Conservation (phyloP, 2,888 invertebrate species). For the Oligia latruncula region DNA sequence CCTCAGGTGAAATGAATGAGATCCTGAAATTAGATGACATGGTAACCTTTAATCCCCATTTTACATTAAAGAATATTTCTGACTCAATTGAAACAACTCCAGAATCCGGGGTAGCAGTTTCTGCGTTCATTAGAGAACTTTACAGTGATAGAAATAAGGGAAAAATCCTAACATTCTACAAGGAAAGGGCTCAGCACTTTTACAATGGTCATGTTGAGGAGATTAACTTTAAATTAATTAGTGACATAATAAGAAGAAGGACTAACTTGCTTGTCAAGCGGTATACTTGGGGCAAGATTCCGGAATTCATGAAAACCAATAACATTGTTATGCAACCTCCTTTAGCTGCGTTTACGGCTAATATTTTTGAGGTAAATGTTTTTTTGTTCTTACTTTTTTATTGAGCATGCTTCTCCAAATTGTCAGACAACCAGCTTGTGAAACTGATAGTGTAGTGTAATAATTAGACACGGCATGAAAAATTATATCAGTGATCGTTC, state of each 20-base stretch:
- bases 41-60: constrained; percentile 97
- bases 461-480: neutral
- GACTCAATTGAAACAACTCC: constrained; percentile 93
- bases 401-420: neutral
- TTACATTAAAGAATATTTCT: constrained; percentile 95
- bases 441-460: neutral
- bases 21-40: constrained; percentile 95
- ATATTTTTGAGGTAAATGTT: constrained; percentile 92
- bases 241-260: constrained; percentile 94
- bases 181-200: constrained; percentile 96
- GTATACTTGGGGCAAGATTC: constrained; percentile 93
- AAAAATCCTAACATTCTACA: constrained; percentile 95
- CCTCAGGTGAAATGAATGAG: constrained; percentile 97
- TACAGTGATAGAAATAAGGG: constrained; percentile 95
- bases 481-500: neutral
- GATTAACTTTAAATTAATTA: constrained; percentile 94
- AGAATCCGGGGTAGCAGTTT: constrained; percentile 93
- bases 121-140: constrained; percentile 95
- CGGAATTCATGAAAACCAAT: constrained; percentile 94
- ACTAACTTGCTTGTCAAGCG: constrained; percentile 95
- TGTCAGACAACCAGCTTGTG: neutral
- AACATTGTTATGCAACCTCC: constrained; percentile 93
- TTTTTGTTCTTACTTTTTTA: neutral
- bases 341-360: constrained; percentile 94
- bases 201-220: constrained; percentile 97